These are phyloP conservation scores for Semaprochilodus insignis DNA, from an alignment of 2,797 vertebrate species.

Conservation along the genomic window DNA sequence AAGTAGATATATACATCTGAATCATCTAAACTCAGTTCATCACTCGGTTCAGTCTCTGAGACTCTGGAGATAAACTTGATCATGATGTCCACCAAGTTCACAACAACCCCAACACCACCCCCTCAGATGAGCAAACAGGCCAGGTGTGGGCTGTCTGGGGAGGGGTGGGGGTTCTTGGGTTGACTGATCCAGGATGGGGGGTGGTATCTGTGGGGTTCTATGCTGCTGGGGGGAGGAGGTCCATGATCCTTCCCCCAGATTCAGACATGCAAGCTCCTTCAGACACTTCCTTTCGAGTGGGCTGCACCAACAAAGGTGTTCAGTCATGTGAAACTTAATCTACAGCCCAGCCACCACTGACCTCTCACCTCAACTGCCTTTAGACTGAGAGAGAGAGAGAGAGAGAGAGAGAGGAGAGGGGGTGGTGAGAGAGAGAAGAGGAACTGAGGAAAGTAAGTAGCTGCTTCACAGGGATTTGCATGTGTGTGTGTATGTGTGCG, in stretches of 20 bases:
- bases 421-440: slow-evolving; percentile 38
- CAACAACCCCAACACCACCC: slow-evolving; percentile 39
- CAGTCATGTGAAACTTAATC: slow-evolving; percentile 79
- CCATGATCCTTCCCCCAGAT: slow-evolving; percentile 55
- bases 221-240: slow-evolving; percentile 33
- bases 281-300: slow-evolving; percentile 63
- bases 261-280: slow-evolving; percentile 57
- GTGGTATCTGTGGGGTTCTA: slow-evolving; percentile 9
- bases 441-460: slow-evolving; percentile 27
- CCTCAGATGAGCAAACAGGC: slow-evolving; percentile 54
- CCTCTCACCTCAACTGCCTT: slow-evolving; percentile 68
- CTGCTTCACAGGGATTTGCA: slow-evolving; percentile 21
- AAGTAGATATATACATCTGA: too few relatives aligned
- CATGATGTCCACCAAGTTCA: slow-evolving; percentile 60
- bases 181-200: slow-evolving; percentile 16
- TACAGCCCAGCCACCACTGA: slow-evolving; percentile 70
- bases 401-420: slow-evolving; percentile 29
- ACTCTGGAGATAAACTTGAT: slow-evolving; percentile 48
- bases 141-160: slow-evolving; percentile 21
- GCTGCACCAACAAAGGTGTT: slow-evolving; percentile 74
- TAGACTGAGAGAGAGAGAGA: slow-evolving; percentile 41
- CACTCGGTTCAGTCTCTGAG: slow-evolving; percentile 13
- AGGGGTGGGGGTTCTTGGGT: slow-evolving; percentile 4
- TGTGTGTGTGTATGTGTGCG: background rate
- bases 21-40: background rate